Conservation (phyloP, 2,797 vertebrate genomes). For the Choloepus didactylus region DNA sequence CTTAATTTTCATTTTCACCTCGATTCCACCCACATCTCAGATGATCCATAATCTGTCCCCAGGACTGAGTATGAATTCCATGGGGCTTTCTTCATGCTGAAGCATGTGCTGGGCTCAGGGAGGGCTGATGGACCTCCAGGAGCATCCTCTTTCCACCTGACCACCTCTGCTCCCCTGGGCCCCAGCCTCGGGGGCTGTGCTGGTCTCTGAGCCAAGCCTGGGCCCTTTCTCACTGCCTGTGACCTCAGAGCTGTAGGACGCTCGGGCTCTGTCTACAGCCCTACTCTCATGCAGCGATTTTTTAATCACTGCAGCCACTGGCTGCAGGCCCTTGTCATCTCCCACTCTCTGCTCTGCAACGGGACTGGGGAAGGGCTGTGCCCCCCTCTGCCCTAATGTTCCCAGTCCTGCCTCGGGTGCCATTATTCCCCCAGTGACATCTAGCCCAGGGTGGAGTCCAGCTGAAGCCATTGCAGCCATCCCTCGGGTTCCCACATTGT, state of each 20-base stretch:
- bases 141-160: background rate
- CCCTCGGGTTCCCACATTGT: background rate
- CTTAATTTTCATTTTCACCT: background rate
- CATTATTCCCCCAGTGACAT: accelerated
- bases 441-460: background rate
- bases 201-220: too few species aligned
- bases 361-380: accelerated
- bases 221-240: background rate
- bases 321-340: background rate
- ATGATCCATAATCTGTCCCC: background rate
- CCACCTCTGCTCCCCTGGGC: too few species aligned
- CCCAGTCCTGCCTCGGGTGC: accelerated
- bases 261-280: too few species aligned
- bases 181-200: too few species aligned
- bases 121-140: accelerated
- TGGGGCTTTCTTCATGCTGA: too few species aligned
- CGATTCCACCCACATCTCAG: background rate
- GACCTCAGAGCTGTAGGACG: background rate
- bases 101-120: accelerated
- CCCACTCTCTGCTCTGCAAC: background rate
- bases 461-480: background rate
- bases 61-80: background rate
- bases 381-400: background rate
- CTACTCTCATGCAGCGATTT: too few species aligned
- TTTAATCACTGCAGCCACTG: background rate